A percentile compares a stretch with the other conserved stretches of the same genome.
phyloP scores from a whole-genome alignment of 1,140 invertebrate species.

The Polypedilum pembai region DNA sequence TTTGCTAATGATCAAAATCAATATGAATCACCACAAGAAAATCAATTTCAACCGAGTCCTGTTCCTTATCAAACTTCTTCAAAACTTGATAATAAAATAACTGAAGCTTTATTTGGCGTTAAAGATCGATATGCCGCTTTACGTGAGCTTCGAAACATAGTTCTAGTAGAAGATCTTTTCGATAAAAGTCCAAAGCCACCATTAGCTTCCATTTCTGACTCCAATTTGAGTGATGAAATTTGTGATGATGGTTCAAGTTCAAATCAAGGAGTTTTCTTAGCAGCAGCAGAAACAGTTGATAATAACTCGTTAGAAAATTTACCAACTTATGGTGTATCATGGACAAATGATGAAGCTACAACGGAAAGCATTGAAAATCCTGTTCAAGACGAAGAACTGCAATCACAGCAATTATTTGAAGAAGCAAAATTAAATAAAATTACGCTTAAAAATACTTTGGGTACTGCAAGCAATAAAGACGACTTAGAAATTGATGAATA shows the following conservation, averaged over 20 bases:
- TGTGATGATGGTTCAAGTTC: constrained; percentile 47
- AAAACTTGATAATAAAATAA: constrained; percentile 44
- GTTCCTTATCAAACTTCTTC: constrained; percentile 33
- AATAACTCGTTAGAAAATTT: constrained; percentile 40
- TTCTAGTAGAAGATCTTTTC: constrained; percentile 50
- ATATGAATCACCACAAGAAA: constrained; percentile 29
- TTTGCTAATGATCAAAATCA: not conserved
- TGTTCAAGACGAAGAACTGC: constrained; percentile 31
- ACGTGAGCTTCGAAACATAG: constrained; percentile 51
- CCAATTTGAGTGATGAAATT: constrained; percentile 41
- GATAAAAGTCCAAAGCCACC: constrained; percentile 43
- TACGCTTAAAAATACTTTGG: not conserved
- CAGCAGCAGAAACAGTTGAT: constrained; percentile 35
- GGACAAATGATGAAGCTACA: constrained; percentile 31
- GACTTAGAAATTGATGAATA: constrained; percentile 43
- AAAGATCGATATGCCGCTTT: constrained; percentile 63
- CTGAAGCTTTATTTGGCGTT: constrained; percentile 42
- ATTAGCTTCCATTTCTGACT: not conserved
- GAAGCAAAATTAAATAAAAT: not conserved
- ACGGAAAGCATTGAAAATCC: constrained; percentile 36
- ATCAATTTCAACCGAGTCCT: constrained; percentile 35
- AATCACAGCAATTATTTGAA: constrained; percentile 32
- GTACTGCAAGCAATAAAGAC: constrained; percentile 34
- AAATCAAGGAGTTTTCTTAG: constrained; percentile 46
- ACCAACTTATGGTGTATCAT: constrained; percentile 32